phyloP scores from a whole-genome alignment of 2,113 vertebrate genomes.

The Ciconia boyciana region DNA sequence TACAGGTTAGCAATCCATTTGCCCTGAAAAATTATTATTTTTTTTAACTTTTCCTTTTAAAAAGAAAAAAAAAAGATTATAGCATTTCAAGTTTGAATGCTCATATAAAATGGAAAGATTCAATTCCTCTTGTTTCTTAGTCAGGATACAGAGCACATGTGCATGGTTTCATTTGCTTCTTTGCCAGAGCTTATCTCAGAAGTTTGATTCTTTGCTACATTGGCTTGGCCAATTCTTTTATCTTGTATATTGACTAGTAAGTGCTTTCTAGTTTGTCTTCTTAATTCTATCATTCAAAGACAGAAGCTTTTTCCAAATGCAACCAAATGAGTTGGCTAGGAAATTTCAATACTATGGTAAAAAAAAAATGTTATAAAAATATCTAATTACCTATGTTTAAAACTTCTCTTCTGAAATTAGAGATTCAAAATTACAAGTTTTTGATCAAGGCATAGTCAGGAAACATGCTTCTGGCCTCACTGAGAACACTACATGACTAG shows the following conservation, averaged over 20 bases:
- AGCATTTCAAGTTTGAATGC: not conserved
- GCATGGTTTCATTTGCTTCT: not conserved
- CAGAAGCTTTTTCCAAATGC: not conserved
- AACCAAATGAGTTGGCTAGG: not conserved
- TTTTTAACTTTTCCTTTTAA: not conserved
- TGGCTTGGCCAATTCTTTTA: not conserved
- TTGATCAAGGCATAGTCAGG: not conserved
- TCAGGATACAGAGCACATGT: not conserved
- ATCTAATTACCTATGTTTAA: not conserved
- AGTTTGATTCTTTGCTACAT: not conserved
- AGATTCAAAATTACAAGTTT: not conserved
- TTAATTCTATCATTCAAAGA: not conserved
- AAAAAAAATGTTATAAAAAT: not conserved
- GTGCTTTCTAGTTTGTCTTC: constrained; percentile 38
- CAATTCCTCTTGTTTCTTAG: not conserved
- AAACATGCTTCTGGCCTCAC: not conserved
- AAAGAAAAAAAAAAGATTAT: not conserved
- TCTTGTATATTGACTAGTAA: not conserved
- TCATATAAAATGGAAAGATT: not conserved
- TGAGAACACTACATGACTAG: not conserved
- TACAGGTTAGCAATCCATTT: not conserved
- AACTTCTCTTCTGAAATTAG: not conserved
- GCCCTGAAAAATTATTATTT: not conserved
- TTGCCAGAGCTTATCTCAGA: not conserved
- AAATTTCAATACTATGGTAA: not conserved